phyloP scores from a whole-genome alignment of 2,113 vertebrate genomes.

The Sphaerodactylus townsendi region DNA sequence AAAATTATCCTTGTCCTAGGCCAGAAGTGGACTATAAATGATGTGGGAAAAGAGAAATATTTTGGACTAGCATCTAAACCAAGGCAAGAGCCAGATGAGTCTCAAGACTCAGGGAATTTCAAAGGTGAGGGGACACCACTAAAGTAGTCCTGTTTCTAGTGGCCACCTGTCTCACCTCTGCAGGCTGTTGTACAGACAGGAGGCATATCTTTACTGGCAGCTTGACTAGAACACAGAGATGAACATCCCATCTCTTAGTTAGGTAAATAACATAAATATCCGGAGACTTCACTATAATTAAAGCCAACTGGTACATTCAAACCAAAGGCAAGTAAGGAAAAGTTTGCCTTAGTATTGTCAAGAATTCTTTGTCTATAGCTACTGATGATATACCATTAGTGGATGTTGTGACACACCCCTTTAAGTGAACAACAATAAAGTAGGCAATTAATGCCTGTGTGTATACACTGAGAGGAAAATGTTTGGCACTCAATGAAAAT shows the following conservation, averaged over 20 bases:
- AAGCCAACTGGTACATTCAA: not conserved
- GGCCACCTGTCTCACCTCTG: too few relatives aligned
- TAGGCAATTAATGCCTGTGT: not conserved
- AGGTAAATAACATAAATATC: not conserved
- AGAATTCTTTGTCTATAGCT: not conserved
- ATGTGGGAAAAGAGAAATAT: too few relatives aligned
- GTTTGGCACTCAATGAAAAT: not conserved
- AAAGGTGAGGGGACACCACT: too few relatives aligned
- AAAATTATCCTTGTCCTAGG: too few relatives aligned
- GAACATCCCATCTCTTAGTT: not conserved
- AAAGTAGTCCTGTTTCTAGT: too few relatives aligned
- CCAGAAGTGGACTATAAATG: too few relatives aligned
- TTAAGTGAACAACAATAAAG: constrained; percentile 3
- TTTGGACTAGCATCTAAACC: too few relatives aligned
- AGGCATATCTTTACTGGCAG: too few relatives aligned
- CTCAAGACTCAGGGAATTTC: too few relatives aligned
- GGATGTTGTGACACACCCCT: not conserved
- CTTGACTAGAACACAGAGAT: not conserved
- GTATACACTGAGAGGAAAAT: constrained; percentile 1
- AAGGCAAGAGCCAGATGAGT: too few relatives aligned
- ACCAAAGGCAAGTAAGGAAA: not conserved
- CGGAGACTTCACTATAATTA: too few relatives aligned
- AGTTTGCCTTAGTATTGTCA: not conserved
- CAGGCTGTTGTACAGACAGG: too few relatives aligned
- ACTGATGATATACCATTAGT: not conserved